These are phyloP conservation scores for Crocodylus rhombifer DNA, from an alignment of 2,797 vertebrate genomes.

Conservation along the genomic window DNA sequence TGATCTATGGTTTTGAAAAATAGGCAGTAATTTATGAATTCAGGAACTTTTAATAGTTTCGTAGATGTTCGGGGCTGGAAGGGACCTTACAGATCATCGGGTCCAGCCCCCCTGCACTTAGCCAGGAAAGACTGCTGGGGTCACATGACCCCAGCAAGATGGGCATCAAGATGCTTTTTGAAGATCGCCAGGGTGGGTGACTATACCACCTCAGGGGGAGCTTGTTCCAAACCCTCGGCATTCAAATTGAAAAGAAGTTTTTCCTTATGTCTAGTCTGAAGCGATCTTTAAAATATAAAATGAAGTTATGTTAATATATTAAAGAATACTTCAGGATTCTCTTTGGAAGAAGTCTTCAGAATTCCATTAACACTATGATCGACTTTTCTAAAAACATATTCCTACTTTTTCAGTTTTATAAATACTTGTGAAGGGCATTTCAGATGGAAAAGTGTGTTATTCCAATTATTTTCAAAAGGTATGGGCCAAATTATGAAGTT, in stretches of 20 bases:
- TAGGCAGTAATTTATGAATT: conserved; percentile 16
- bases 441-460: not conserved
- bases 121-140: too few relatives aligned
- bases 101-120: too few relatives aligned
- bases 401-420: not conserved
- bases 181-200: too few relatives aligned
- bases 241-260: too few relatives aligned
- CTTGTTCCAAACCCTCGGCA: too few relatives aligned
- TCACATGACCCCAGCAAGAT: too few relatives aligned
- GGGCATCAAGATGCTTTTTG: too few relatives aligned
- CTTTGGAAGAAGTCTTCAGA: not conserved
- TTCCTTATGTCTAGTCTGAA: too few relatives aligned
- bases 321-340: not conserved
- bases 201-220: too few relatives aligned
- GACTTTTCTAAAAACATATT: not conserved
- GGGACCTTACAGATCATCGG: too few relatives aligned
- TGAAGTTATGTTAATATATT: conserved; percentile 24
- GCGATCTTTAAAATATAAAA: not conserved
- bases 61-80: too few relatives aligned
- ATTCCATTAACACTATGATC: not conserved
- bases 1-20: conserved; percentile 45
- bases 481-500: not conserved
- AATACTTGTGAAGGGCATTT: not conserved
- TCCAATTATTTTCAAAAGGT: not conserved
- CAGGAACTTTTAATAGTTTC: not conserved